Evolutionary conservation across 2,113 vertebrate species (phyloP), one percentile per base, ranked within the genome.

Genomic region (Phylloscopus trochiloides): DNA sequence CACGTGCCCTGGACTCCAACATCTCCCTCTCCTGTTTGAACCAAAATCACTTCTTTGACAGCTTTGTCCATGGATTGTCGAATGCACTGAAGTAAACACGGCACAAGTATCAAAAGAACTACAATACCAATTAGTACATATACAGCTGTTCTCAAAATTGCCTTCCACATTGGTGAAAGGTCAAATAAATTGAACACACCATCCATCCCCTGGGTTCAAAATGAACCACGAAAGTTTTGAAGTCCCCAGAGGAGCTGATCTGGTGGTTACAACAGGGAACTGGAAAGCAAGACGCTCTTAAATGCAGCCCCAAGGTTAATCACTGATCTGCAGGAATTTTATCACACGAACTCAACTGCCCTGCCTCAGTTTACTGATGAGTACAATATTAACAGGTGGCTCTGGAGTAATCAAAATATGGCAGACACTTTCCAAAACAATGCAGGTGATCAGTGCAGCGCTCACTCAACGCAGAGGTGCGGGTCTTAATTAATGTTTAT

Each of bases 401-500:
- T 86, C 50, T 51, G 55, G 63, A 80, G 51, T 25, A 62, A 83
- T 51, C 72, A 74, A 92, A 83, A 77, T 6, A 40, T 1, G 17
- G 87, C 58, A 96, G 71, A 62, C 19, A 28, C 67, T 79, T 91
- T 15, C 57, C 14, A 42, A 93, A 86, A 86, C 85, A 92, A 77
- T 31, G 71, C 48, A 68, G 59, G 51, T 0, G 58, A 82, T 79
- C 66, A 58, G 89, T 0, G 10, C 4, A 5, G 78, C 4, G 47
- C 79, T 88, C 47, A 12, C 0, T 1, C 57, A 71, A 34, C 10
- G 4, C 40, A 71, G 90, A 90, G 87, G 38, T 51, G 58, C 0
- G 17, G 88, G 66, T 13, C 71, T 90, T 95, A 95, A 92, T 94
- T 92, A 90, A 83, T 73, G 74, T 90, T 96, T 94, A 55, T 83